Percentiles rank a stretch among this genome's conserved stretches.
Evolutionary conservation across 2,797 vertebrate species (phyloP).

Genomic region (Saguinus oedipus): DNA sequence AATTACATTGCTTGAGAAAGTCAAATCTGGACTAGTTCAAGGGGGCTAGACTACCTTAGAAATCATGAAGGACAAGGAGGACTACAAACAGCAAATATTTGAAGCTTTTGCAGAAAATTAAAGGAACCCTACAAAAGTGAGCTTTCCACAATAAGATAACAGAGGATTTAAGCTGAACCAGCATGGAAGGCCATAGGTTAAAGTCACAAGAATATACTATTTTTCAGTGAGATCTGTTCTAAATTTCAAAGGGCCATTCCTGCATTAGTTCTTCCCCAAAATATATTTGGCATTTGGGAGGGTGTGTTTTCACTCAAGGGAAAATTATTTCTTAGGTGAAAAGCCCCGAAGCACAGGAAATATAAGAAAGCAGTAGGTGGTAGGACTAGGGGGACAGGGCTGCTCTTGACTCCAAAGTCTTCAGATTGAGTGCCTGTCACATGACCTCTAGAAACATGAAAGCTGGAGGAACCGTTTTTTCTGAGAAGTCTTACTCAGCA

Average conservation of each 20-base stretch:
- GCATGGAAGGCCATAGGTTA: not conserved
- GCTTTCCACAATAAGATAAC: not conserved
- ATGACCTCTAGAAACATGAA: slow-evolving; percentile 33
- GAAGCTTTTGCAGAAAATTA: not conserved
- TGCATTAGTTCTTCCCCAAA: not conserved
- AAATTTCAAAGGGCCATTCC: not conserved
- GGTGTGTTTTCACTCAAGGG: not conserved
- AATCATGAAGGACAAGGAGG: not conserved
- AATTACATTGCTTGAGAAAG: not conserved
- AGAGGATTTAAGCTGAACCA: not conserved
- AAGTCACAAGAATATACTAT: not conserved
- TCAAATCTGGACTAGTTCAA: not conserved
- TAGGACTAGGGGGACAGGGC: not conserved
- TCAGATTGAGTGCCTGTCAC: not conserved
- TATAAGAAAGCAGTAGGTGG: not conserved
- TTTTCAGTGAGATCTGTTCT: not conserved
- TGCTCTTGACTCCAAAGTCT: not conserved
- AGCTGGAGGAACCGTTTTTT: slow-evolving; percentile 5
- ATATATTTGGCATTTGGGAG: not conserved
- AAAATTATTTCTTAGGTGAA: slow-evolving; percentile 12
- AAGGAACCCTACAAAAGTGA: not conserved
- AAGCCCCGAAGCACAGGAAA: not conserved
- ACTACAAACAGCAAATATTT: not conserved
- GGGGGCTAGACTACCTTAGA: not conserved
- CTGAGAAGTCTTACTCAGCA: slow-evolving; percentile 27